A percentile compares a stretch with the other conserved stretches of the same genome.
These are phyloP conservation scores for Lepidochrysops patricia DNA, from an alignment of 2,888 invertebrate species.

Conservation along the genomic window DNA sequence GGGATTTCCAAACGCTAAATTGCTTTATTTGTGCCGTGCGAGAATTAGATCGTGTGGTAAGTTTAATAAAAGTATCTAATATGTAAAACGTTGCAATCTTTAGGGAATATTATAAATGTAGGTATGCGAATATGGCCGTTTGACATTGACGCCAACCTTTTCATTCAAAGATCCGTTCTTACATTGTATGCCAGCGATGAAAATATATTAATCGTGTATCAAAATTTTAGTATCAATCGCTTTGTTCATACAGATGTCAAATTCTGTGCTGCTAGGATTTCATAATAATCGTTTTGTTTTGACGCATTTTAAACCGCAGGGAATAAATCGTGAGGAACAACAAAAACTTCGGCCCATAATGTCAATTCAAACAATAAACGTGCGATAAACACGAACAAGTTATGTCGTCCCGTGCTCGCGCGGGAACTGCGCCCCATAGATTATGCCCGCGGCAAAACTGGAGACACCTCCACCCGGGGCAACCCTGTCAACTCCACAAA, in stretches of 20 bases:
- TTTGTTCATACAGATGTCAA: too few species aligned
- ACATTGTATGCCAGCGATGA: too few species aligned
- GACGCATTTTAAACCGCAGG: slow-evolving; percentile 3
- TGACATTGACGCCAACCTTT: too few species aligned
- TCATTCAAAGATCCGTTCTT: too few species aligned
- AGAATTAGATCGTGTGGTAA: neutral
- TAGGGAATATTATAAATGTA: too few species aligned
- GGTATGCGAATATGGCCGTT: too few species aligned
- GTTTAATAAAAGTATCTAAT: neutral
- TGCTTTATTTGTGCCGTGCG: neutral
- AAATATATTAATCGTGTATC: too few species aligned
- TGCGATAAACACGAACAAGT: slow-evolving; percentile 10
- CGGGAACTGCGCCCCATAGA: slow-evolving; percentile 7
- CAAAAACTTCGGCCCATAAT: slow-evolving; percentile 4
- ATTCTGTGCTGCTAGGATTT: neutral
- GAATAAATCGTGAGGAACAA: slow-evolving; percentile 14
- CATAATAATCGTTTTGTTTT: neutral
- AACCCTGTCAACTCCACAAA: neutral
- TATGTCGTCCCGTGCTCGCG: neutral
- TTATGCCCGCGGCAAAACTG: neutral
- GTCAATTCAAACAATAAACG: slow-evolving; percentile 11
- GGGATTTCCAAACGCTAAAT: neutral
- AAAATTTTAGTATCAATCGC: too few species aligned
- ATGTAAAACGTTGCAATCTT: neutral
- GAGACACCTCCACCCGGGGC: neutral